Conservation (phyloP, 2,113 vertebrate species). For the Paradoxurus hermaphroditus region DNA sequence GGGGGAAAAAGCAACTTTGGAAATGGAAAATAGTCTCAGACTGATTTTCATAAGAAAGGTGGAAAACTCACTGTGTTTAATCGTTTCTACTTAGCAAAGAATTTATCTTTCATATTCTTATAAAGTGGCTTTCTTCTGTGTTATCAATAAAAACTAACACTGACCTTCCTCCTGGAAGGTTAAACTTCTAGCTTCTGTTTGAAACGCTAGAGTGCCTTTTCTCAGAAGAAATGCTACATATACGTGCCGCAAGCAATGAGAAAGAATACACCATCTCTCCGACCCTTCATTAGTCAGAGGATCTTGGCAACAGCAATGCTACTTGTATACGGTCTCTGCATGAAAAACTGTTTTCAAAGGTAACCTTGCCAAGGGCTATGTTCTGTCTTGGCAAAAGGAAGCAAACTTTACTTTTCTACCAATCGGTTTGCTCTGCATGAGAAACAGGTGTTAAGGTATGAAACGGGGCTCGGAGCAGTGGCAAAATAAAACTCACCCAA, state of each 20-base stretch:
- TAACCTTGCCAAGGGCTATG: conserved; percentile 89
- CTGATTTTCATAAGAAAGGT: conserved; percentile 75
- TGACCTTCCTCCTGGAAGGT: conserved; percentile 85
- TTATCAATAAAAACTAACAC: conserved; percentile 84
- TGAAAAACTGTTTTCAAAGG: conserved; percentile 87
- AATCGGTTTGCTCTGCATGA: conserved; percentile 83
- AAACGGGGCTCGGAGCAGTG: conserved; percentile 76
- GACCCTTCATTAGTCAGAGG: conserved; percentile 85
- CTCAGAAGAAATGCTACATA: conserved; percentile 83
- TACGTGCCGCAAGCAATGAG: conserved; percentile 79
- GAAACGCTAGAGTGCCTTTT: conserved; percentile 80
- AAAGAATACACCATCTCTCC: conserved; percentile 77
- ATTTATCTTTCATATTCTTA: conserved; percentile 78
- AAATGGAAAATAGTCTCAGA: conserved; percentile 64
- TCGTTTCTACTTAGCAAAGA: conserved; percentile 71
- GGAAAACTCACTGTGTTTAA: conserved; percentile 75
- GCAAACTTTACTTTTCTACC: conserved; percentile 85
- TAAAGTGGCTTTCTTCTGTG: conserved; percentile 75
- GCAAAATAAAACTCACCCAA: conserved; percentile 80
- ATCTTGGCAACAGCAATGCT: conserved; percentile 82
- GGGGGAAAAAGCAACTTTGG: not conserved
- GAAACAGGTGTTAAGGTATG: conserved; percentile 84
- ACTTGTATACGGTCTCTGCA: conserved; percentile 80
- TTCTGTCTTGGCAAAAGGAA: conserved; percentile 85
- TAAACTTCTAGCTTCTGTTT: conserved; percentile 84